Percentiles rank a stretch among this genome's conserved stretches.
These are phyloP conservation scores for Pogonocichla stellata DNA, from an alignment of 2,113 vertebrate species.

Conservation along the genomic window DNA sequence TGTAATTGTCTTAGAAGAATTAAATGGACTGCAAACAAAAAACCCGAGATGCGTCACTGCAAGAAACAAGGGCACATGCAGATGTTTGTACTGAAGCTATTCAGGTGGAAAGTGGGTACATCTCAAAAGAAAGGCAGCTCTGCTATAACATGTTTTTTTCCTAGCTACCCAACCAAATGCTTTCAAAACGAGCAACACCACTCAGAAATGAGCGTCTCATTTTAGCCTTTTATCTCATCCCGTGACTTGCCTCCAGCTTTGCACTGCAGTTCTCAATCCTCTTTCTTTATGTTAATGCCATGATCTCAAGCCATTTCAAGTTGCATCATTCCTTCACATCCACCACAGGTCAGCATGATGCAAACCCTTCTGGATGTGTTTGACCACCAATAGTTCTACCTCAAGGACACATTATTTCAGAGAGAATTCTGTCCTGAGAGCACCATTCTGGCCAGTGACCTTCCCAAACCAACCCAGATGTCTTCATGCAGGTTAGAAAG, in stretches of 20 bases:
- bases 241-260: neutral
- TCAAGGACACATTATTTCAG: neutral
- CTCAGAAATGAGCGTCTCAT: neutral
- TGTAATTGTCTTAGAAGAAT: neutral
- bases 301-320: neutral
- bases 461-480: neutral
- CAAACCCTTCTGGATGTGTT: neutral
- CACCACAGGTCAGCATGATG: neutral
- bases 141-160: neutral
- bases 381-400: neutral
- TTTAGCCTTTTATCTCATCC: neutral
- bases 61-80: neutral
- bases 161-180: neutral
- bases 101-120: constrained; percentile 49
- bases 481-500: neutral
- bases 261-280: neutral
- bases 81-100: constrained; percentile 45
- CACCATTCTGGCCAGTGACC: neutral
- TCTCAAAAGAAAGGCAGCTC: constrained; percentile 4
- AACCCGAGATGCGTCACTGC: neutral
- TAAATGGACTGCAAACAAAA: neutral
- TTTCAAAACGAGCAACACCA: neutral
- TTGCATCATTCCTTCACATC: neutral
- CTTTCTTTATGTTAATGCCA: neutral
- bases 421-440: neutral